phyloP scores from a whole-genome alignment of 2,797 vertebrate species.

The Poeciliopsis infans region DNA sequence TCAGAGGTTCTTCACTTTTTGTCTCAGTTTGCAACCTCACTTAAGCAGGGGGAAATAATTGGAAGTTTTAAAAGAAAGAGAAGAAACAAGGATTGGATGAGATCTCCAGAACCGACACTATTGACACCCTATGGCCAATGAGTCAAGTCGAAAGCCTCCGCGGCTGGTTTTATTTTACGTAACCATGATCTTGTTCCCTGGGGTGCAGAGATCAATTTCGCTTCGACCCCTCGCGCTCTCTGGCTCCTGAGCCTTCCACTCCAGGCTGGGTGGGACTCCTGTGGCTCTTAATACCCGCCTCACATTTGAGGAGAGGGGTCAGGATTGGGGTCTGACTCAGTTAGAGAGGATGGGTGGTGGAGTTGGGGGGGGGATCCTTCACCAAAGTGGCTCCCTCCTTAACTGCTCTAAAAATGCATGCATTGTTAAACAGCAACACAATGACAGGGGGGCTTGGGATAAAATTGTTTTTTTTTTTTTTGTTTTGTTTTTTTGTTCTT shows the following conservation, averaged over 20 bases:
- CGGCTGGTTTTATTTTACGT: constrained; percentile 79
- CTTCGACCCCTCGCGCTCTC: constrained; percentile 71
- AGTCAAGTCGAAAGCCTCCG: constrained; percentile 70
- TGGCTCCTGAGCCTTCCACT: constrained; percentile 77
- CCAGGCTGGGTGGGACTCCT: constrained; percentile 65
- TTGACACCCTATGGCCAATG: constrained; percentile 70
- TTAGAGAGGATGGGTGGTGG: constrained; percentile 45
- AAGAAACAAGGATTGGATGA: constrained; percentile 32
- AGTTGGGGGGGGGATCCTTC: constrained; percentile 27
- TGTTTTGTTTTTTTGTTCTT: no score
- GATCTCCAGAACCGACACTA: constrained; percentile 61
- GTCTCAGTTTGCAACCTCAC: constrained; percentile 40
- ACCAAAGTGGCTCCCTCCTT: constrained; percentile 56
- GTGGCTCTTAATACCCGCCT: constrained; percentile 68
- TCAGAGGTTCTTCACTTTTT: constrained; percentile 50
- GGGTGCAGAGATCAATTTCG: constrained; percentile 75
- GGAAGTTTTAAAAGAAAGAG: constrained; percentile 18
- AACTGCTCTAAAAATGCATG: constrained; percentile 69
- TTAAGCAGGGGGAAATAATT: constrained; percentile 20
- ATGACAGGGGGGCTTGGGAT: constrained; percentile 70
- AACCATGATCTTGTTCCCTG: constrained; percentile 73
- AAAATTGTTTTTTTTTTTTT: constrained; percentile 65
- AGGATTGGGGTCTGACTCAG: constrained; percentile 58
- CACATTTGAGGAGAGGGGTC: constrained; percentile 69
- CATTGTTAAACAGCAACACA: constrained; percentile 80